Evolutionary conservation across 2,888 invertebrate genomes (phyloP).

Genomic region (Pycnomerus fuliginosus): DNA sequence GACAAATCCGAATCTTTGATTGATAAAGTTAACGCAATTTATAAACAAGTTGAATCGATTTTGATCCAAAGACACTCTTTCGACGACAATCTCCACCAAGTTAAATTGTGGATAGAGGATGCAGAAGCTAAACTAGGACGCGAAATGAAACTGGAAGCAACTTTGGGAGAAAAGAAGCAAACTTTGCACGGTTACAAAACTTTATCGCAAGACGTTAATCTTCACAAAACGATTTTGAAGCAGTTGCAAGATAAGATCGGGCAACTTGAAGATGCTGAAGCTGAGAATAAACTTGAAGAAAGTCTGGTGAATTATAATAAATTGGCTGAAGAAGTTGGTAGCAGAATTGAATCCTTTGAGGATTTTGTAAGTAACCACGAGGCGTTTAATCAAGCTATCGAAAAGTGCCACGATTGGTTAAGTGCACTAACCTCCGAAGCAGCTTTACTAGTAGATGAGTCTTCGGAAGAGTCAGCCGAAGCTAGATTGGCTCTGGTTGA

Average conservation of each 20-base stretch:
- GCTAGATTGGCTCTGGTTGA: constrained; percentile 73
- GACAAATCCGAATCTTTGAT: constrained; percentile 82
- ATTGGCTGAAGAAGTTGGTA: constrained; percentile 66
- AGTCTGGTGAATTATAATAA: constrained; percentile 72
- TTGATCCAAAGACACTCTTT: constrained; percentile 90
- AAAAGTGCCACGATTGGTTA: constrained; percentile 81
- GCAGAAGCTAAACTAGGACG: constrained; percentile 72
- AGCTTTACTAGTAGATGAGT: constrained; percentile 73
- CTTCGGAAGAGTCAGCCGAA: constrained; percentile 76
- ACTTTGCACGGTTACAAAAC: constrained; percentile 79
- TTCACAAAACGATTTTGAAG: constrained; percentile 81
- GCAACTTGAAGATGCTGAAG: constrained; percentile 76
- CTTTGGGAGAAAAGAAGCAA: constrained; percentile 85
- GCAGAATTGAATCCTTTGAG: constrained; percentile 66
- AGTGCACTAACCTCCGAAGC: constrained; percentile 78
- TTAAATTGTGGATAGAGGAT: constrained; percentile 83
- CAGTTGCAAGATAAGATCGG: constrained; percentile 82
- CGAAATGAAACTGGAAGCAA: constrained; percentile 71
- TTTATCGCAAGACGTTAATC: constrained; percentile 79
- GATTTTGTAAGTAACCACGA: constrained; percentile 80
- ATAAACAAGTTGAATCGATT: constrained; percentile 85
- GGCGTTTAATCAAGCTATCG: constrained; percentile 75
- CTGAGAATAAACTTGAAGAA: constrained; percentile 70
- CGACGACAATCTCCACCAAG: constrained; percentile 87
- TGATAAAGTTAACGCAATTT: constrained; percentile 79